Evolutionary conservation across 2,888 invertebrate genomes (phyloP).

Genomic region (Diplazon laetatorius): DNA sequence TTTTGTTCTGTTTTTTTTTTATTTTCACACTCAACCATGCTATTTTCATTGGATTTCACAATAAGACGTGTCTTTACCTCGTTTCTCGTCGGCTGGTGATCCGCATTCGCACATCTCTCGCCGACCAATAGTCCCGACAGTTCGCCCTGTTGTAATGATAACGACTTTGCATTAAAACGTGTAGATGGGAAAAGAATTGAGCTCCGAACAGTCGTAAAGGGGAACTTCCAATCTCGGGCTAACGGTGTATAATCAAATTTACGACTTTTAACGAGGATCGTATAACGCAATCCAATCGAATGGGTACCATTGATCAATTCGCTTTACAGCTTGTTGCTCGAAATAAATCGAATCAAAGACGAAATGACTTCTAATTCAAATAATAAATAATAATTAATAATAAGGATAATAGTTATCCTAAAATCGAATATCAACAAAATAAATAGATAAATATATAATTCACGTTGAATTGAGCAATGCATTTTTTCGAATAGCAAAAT

Average conservation of each 20-base stretch:
- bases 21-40: no score
- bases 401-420: no score
- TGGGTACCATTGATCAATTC: neutral
- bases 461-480: no score
- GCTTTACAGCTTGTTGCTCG: neutral
- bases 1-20: conserved; percentile 5
- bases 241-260: neutral
- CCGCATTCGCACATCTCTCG: conserved; percentile 62
- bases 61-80: conserved; percentile 62
- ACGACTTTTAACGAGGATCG: conserved; percentile 1
- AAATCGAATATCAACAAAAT: no score
- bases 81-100: conserved; percentile 65
- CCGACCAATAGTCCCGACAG: conserved; percentile 54
- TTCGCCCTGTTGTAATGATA: conserved; percentile 58
- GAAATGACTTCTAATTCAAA: no score
- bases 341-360: neutral
- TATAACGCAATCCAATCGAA: neutral
- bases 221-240: neutral
- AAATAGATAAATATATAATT: no score
- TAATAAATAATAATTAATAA: no score
- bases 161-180: conserved; percentile 17
- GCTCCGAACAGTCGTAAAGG: conserved; percentile 9
- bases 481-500: no score
- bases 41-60: conserved; percentile 27
- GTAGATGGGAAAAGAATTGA: neutral